Evolutionary conservation across 2,797 vertebrate genomes (phyloP), one percentile per base, ranked within the genome.

Genomic region (Peromyscus melanophrys): DNA sequence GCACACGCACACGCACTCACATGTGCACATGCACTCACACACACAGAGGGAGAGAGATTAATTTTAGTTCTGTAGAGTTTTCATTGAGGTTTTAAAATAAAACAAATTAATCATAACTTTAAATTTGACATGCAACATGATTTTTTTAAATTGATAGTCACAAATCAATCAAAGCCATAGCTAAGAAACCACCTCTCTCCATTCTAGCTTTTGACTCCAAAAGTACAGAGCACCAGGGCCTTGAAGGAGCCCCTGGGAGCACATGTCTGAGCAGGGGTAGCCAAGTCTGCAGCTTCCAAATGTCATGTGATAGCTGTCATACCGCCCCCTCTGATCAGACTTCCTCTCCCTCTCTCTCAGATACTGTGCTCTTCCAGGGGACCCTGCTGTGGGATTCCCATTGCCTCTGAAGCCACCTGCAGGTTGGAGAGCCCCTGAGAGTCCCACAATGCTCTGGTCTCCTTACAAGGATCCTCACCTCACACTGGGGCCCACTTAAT

Each of bases 81-180:
- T 76, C 49, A 59, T 65, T 77, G 9, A n/a, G 40, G 80, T 69
- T 95, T 94, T 61, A 83, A 71, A 97, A 92, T 57, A 88, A 61
- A 94, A 81, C 37, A 37, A 83, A 84, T 71, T 27, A 34, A 19
- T 63, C 19, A 17, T 46, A 31, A 19, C 7, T 87, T 91, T 76
- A 59, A 71, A 37, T 88, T 59, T 6, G 57, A 88, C 31, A 76
- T 7, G 14, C 11, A 31, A 7, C 2, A 12, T 63, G 21, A 49
- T 27, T 29, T 63, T 78, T 37, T 59, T 76, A 25, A 69, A 59
- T 61, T 19, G 37, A 2, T 81, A 46, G 31, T 76, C 55, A 31
- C 23, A 57, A 52, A 23, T 31, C 17, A 16, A 14, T 52, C 61
- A 27, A 29, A 59, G 34, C 2, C 31, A 75, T 46, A 55, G 34